phyloP scores from a whole-genome alignment of 2,888 invertebrate genomes.

The Rapana venosa region DNA sequence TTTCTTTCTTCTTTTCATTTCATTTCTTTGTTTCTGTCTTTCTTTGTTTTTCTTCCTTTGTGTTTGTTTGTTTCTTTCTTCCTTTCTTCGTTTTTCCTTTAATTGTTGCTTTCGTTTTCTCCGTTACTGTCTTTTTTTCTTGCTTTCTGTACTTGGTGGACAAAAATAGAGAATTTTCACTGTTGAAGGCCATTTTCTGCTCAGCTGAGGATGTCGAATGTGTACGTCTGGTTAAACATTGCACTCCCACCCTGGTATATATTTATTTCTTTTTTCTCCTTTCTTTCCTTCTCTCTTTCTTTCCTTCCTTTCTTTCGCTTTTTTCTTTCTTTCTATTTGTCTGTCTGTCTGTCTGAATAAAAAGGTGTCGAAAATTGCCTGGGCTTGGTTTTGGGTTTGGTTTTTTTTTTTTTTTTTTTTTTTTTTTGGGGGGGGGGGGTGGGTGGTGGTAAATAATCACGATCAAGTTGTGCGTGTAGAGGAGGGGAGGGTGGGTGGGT shows the following conservation, averaged over 20 bases:
- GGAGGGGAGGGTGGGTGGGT: no score
- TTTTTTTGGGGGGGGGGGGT: no score
- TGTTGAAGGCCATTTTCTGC: no score
- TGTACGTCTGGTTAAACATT: no score
- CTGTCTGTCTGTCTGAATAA: neutral
- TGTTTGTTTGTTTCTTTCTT: neutral
- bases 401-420: no score
- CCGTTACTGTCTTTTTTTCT: neutral
- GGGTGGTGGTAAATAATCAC: no score
- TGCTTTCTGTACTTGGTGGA: neutral
- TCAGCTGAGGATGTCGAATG: no score
- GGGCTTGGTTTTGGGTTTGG: no score
- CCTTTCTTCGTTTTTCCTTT: neutral
- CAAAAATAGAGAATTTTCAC: no score
- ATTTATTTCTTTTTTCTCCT: neutral
- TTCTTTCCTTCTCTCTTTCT: neutral
- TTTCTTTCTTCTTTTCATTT: neutral
- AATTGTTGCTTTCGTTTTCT: neutral
- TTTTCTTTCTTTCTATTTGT: neutral
- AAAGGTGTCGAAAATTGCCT: no score
- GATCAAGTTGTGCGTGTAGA: no score
- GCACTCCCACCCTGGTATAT: neutral
- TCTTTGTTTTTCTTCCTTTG: neutral
- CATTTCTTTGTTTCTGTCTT: neutral
- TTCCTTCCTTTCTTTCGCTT: neutral